These are phyloP conservation scores for Alviniconcha strummeri DNA, from an alignment of 2,888 invertebrate genomes.

Conservation along the genomic window DNA sequence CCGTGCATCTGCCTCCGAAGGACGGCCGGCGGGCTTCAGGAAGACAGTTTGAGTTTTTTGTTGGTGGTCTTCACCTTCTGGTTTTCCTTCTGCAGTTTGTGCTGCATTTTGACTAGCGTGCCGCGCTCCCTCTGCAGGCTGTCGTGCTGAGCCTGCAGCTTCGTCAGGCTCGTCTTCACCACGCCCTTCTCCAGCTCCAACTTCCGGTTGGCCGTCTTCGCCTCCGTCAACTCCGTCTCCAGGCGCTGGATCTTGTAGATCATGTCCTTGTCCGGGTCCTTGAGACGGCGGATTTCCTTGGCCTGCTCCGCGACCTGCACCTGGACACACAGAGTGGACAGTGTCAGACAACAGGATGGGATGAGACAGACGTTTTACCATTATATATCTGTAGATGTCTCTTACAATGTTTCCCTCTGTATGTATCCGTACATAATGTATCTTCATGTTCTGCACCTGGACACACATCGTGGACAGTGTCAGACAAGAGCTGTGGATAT, in stretches of 20 bases:
- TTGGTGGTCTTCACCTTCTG: slow-evolving; percentile 26
- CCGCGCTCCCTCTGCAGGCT: slow-evolving; percentile 39
- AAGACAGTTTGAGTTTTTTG: slow-evolving; percentile 14
- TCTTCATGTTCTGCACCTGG: slow-evolving; percentile 18
- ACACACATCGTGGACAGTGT: not conserved
- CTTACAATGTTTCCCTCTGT: too few relatives aligned
- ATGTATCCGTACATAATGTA: too few relatives aligned
- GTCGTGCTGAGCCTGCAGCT: slow-evolving; percentile 40
- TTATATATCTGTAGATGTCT: too few relatives aligned
- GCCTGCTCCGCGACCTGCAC: slow-evolving; percentile 36
- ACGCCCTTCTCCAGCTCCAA: slow-evolving; percentile 48
- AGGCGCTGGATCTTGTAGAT: slow-evolving; percentile 39
- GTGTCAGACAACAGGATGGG: too few relatives aligned
- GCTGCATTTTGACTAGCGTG: slow-evolving; percentile 37
- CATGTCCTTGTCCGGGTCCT: slow-evolving; percentile 42
- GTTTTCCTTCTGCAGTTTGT: slow-evolving; percentile 35
- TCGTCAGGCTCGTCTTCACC: slow-evolving; percentile 36
- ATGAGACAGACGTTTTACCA: too few relatives aligned
- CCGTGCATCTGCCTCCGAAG: too few relatives aligned
- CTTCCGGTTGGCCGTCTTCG: slow-evolving; percentile 53
- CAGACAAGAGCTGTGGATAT: too few relatives aligned
- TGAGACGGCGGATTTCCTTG: slow-evolving; percentile 39
- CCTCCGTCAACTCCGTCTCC: slow-evolving; percentile 51
- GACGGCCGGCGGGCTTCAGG: not conserved
- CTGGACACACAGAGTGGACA: slow-evolving; percentile 2